These are phyloP conservation scores for Drosophila setifemur DNA, from an alignment of 1,140 invertebrate genomes.

Conservation along the genomic window DNA sequence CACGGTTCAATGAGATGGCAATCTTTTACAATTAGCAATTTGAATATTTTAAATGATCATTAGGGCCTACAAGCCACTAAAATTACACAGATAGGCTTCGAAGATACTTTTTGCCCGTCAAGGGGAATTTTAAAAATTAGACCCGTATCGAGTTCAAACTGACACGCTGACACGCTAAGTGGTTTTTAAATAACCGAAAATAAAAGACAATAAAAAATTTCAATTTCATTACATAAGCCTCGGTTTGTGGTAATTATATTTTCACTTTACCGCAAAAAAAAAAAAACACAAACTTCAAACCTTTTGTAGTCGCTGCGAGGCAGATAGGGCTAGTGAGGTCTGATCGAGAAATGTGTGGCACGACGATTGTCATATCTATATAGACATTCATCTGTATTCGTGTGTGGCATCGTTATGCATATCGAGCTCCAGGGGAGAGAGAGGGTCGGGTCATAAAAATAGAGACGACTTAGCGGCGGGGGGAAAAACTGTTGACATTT, in stretches of 20 bases:
- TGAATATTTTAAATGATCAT: slow-evolving; percentile 3
- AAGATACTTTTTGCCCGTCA: neutral
- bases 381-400: slow-evolving; percentile 24
- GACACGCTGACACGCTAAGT: slow-evolving; percentile 32
- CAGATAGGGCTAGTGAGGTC: slow-evolving; percentile 28
- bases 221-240: slow-evolving; percentile 37
- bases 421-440: slow-evolving; percentile 28
- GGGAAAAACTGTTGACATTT: slow-evolving; percentile 68
- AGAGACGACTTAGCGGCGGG: slow-evolving; percentile 4
- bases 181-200: slow-evolving; percentile 30
- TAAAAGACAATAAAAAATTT: slow-evolving; percentile 33
- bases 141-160: neutral
- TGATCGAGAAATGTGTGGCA: slow-evolving; percentile 66
- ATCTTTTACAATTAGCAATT: slow-evolving; percentile 1
- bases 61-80: neutral
- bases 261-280: slow-evolving; percentile 49
- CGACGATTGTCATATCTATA: slow-evolving; percentile 17
- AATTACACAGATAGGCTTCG: neutral
- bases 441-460: neutral
- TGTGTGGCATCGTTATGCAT: slow-evolving; percentile 51
- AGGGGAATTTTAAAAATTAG: neutral
- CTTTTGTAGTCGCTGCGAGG: slow-evolving; percentile 21
- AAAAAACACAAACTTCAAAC: slow-evolving; percentile 15
- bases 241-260: slow-evolving; percentile 45
- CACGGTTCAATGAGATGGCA: slow-evolving; percentile 1